phyloP scores from a whole-genome alignment of 2,113 vertebrate species.

The Rhizomys pruinosus region DNA sequence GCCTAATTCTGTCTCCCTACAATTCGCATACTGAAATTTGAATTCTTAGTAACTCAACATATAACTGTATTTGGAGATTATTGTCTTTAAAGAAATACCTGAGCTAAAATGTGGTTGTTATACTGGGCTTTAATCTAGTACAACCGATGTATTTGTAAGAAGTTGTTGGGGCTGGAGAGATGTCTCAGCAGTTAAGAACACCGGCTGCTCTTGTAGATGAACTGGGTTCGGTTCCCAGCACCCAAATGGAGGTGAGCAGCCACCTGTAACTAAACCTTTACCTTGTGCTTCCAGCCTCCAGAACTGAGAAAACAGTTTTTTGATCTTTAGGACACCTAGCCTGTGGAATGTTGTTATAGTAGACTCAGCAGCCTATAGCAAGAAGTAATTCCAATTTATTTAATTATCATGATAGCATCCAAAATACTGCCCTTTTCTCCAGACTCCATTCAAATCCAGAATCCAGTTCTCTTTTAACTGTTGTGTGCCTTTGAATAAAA shows the following conservation, averaged over 20 bases:
- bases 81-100: background rate
- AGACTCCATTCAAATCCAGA: background rate
- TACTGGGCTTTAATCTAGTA: background rate
- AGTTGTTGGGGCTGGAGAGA: background rate
- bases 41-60: background rate
- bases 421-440: background rate
- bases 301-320: background rate
- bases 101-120: background rate
- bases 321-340: background rate
- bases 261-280: background rate
- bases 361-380: background rate
- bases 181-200: no score
- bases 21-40: background rate
- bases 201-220: no score
- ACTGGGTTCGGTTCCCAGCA: no score
- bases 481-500: background rate
- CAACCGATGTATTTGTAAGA: background rate
- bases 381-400: background rate
- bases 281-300: slow-evolving; percentile 16
- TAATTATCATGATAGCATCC: background rate
- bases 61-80: background rate
- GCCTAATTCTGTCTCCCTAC: background rate
- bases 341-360: background rate
- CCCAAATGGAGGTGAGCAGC: no score
- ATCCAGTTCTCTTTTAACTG: background rate